Percentiles rank a stretch among this genome's conserved stretches.
These are phyloP conservation scores for Notothenia coriiceps DNA, from an alignment of 2,113 vertebrate genomes.

Conservation along the genomic window DNA sequence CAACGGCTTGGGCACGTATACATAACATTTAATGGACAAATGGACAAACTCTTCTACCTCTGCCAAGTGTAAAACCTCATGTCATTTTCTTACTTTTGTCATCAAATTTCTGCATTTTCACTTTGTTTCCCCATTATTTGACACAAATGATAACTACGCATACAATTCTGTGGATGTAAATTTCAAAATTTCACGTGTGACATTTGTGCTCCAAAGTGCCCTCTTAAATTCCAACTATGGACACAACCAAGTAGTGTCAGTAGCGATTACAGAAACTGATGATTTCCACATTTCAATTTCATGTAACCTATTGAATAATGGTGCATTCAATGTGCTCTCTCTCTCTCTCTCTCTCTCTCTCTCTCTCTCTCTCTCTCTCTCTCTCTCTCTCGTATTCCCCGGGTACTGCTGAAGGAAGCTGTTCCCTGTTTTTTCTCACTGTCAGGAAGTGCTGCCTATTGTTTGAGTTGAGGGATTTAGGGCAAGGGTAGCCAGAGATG, in stretches of 20 bases:
- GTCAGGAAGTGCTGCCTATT: constrained; percentile 78
- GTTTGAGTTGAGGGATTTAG: constrained; percentile 67
- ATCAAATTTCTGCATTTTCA: neutral
- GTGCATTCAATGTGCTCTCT: neutral
- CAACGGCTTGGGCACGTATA: constrained; percentile 20
- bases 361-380: neutral
- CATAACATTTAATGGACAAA: constrained; percentile 7
- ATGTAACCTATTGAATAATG: neutral
- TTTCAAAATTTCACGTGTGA: neutral
- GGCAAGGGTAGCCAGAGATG: constrained; percentile 32
- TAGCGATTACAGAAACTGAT: too few species aligned
- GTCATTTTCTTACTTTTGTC: neutral
- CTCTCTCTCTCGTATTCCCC: neutral
- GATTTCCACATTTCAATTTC: neutral
- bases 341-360: neutral
- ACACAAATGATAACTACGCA: too few species aligned
- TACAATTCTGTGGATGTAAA: neutral
- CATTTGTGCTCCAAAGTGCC: neutral
- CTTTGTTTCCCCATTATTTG: too few species aligned
- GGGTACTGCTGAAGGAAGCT: constrained; percentile 64
- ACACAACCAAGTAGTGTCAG: neutral
- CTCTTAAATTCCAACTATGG: neutral
- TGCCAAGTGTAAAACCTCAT: neutral
- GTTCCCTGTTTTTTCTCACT: constrained; percentile 71
- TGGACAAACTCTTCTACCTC: neutral